Conservation (phyloP, 2,888 invertebrate species). For the Eupeodes luniger region DNA sequence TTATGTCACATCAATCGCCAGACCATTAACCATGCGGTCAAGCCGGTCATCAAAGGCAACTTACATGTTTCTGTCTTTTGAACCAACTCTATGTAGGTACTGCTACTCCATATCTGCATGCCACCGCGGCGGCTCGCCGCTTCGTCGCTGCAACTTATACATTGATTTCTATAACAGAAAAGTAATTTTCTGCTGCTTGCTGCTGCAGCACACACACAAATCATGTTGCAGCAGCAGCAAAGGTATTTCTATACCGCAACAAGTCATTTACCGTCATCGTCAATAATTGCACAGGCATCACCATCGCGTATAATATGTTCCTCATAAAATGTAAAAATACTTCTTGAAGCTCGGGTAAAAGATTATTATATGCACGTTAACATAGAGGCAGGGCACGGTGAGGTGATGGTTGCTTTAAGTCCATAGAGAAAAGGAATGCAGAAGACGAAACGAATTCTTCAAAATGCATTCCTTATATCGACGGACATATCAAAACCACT, state of each 20-base stretch:
- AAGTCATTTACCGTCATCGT: conserved; percentile 65
- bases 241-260: conserved; percentile 47
- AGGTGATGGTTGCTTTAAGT: background rate
- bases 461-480: conserved; percentile 46
- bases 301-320: background rate
- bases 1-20: conserved; percentile 73
- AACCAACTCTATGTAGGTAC: background rate
- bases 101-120: conserved; percentile 51
- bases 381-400: too few relatives aligned
- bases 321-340: background rate
- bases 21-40: conserved; percentile 69
- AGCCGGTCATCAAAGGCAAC: conserved; percentile 47
- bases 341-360: background rate
- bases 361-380: background rate
- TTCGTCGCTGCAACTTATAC: too few relatives aligned
- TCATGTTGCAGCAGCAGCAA: background rate
- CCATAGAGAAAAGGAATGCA: conserved; percentile 40
- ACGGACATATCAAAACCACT: background rate
- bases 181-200: conserved; percentile 2
- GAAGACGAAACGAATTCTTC: conserved; percentile 32
- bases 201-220: conserved; percentile 1
- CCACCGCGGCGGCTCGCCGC: background rate
- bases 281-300: conserved; percentile 53
- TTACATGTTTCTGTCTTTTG: conserved; percentile 10
- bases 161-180: conserved; percentile 28